Base-by-base conservation (phyloP, 2,888 invertebrate genomes). In the Coenonympha arcania region DNA sequence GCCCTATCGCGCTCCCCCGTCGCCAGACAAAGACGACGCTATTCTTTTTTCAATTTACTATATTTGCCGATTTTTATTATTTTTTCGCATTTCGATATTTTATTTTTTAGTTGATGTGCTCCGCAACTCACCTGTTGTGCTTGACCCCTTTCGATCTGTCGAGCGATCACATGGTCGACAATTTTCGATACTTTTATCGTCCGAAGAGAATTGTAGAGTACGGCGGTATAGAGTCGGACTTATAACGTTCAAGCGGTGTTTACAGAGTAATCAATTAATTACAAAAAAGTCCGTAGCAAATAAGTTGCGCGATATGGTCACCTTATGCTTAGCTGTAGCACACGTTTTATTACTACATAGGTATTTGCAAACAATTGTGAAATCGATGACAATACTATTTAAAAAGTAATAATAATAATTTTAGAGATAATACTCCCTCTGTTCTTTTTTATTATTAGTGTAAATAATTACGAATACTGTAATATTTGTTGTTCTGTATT, bases 51-150 rank as follows among this genome's bases (percentile, higher is more conserved):
- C 76, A 83, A 84, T 84, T 85, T 83, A 85, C 83, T 85, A 85
- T 84, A 83, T 84, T 81, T 75, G 71, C 72, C 69, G 76, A 81
- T 85, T 85, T 85, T 85, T 85, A 83, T 86, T 85, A 86, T 85
- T 86, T 84, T 85, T 83, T 82, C 83, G 76, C 84, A 84, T 84
- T 85, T 84, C 82, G 82, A 86, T 85, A 85, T 85, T 86, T 86
- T 86, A 85, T 86, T 86, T 86, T 86, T 85, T 85, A 86, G 86
- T 85, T 86, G 85, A 85, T 85, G 83, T 81, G 79, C 78, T 72
- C 73, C 78, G 75, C 76, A 76, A 72, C 77, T 83, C 85, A 85
- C 85, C 85, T 84, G 85, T 85, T 85, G 85, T 82, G 84, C 84
- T 84, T 85, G 85, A 85, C 85, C 85, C 81, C 77, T 70, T 85